Conservation (phyloP, 1,140 invertebrate genomes). For the Pseudomyrmex dendroicus region DNA sequence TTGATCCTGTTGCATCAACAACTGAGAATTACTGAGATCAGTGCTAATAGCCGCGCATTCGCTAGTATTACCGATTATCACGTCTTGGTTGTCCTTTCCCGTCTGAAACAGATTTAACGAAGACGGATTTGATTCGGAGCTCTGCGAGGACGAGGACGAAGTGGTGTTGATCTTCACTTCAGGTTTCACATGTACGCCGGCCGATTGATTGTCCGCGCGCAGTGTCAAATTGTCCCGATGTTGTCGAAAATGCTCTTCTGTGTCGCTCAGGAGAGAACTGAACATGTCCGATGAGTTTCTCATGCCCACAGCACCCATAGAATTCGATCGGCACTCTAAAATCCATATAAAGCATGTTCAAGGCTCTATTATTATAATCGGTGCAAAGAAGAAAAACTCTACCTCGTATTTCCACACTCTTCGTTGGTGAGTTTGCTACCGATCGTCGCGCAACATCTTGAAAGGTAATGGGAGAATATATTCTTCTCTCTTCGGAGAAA, state of each 20-base stretch:
- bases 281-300: slow-evolving; percentile 84
- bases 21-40: slow-evolving; percentile 74
- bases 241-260: slow-evolving; percentile 86
- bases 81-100: neutral
- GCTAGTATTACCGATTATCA: slow-evolving; percentile 2
- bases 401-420: slow-evolving; percentile 81
- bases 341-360: neutral
- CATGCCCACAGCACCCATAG: slow-evolving; percentile 86
- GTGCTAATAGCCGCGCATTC: slow-evolving; percentile 30
- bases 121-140: slow-evolving; percentile 42
- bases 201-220: slow-evolving; percentile 62
- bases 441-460: slow-evolving; percentile 92
- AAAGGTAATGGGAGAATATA: slow-evolving; percentile 94
- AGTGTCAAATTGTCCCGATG: slow-evolving; percentile 81
- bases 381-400: neutral
- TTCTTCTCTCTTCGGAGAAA: slow-evolving; percentile 86
- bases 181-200: slow-evolving; percentile 63
- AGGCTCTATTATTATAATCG: slow-evolving; percentile 15
- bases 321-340: slow-evolving; percentile 87
- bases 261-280: slow-evolving; percentile 85
- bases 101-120: neutral
- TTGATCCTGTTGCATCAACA: slow-evolving; percentile 77
- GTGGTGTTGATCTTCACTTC: slow-evolving; percentile 73
- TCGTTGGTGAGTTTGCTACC: slow-evolving; percentile 90
- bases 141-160: slow-evolving; percentile 68